A percentile compares a stretch with the other conserved stretches of the same genome.
These are phyloP conservation scores for Lophochroa leadbeateri DNA, from an alignment of 2,113 vertebrate species.

Conservation along the genomic window DNA sequence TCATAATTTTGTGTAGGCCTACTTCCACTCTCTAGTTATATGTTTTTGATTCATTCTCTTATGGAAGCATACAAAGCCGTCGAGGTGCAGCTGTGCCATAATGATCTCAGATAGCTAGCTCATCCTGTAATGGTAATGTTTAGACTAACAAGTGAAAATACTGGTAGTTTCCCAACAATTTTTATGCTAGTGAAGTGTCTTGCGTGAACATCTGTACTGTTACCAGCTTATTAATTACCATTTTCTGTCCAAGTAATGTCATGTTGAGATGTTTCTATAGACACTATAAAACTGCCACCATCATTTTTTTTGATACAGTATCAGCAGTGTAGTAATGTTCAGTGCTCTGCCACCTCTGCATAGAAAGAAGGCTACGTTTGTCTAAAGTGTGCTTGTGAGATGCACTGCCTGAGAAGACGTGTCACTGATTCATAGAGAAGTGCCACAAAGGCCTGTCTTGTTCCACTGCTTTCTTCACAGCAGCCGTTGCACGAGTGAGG, in stretches of 20 bases:
- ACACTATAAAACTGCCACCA: not conserved
- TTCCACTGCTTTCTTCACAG: not conserved
- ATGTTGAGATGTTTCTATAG: not conserved
- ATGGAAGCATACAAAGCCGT: not conserved
- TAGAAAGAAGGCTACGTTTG: rapidly evolving
- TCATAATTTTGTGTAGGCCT: not conserved
- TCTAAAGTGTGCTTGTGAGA: not conserved
- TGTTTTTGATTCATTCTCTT: not conserved
- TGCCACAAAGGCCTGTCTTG: not conserved
- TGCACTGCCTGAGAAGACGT: not conserved
- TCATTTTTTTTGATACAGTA: not conserved
- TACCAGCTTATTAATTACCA: not conserved
- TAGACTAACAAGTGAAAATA: not conserved
- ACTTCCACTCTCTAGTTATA: not conserved
- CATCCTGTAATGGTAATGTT: not conserved
- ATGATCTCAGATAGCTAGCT: not conserved
- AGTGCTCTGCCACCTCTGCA: not conserved
- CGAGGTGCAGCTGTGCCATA: not conserved
- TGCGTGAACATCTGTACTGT: not conserved
- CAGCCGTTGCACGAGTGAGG: not conserved
- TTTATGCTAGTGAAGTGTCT: not conserved
- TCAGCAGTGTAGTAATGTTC: not conserved
- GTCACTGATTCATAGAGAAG: not conserved
- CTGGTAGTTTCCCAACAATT: not conserved
- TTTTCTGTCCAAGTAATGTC: not conserved